Evolutionary conservation across 2,113 vertebrate species (phyloP).

Genomic region (Gymnobelideus leadbeateri): DNA sequence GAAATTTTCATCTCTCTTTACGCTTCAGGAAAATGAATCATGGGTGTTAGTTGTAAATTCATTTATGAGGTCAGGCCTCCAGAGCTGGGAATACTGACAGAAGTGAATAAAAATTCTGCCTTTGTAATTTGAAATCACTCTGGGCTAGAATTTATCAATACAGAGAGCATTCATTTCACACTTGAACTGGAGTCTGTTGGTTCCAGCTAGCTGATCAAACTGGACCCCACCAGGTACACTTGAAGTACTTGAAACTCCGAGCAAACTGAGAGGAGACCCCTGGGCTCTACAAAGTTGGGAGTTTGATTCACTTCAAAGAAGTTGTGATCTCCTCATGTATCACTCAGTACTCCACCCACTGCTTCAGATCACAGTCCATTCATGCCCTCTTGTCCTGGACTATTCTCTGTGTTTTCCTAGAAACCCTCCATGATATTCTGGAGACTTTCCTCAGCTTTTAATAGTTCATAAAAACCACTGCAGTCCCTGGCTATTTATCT

Average conservation of each 20-base stretch:
- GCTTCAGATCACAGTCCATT: background rate
- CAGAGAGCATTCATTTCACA: background rate
- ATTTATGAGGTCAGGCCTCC: constrained; percentile 33
- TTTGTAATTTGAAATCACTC: constrained; percentile 14
- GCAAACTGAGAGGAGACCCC: background rate
- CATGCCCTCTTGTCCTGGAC: background rate
- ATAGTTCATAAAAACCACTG: background rate
- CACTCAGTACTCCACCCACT: background rate
- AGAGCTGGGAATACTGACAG: constrained; percentile 24
- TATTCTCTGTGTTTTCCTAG: background rate
- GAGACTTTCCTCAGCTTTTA: background rate
- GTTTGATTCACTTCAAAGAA: background rate
- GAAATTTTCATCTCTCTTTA: constrained; percentile 53
- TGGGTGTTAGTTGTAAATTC: constrained; percentile 29
- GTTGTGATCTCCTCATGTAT: background rate
- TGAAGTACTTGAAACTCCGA: background rate
- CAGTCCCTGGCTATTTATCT: background rate
- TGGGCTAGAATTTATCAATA: background rate
- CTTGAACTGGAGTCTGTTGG: no score
- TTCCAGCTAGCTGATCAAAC: background rate
- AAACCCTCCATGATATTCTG: background rate
- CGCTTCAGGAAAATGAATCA: constrained; percentile 19
- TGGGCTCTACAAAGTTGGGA: background rate
- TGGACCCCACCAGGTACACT: background rate
- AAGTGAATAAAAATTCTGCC: constrained; percentile 27